These are phyloP conservation scores for Phthorimaea operculella DNA, from an alignment of 1,140 invertebrate species.

Conservation along the genomic window DNA sequence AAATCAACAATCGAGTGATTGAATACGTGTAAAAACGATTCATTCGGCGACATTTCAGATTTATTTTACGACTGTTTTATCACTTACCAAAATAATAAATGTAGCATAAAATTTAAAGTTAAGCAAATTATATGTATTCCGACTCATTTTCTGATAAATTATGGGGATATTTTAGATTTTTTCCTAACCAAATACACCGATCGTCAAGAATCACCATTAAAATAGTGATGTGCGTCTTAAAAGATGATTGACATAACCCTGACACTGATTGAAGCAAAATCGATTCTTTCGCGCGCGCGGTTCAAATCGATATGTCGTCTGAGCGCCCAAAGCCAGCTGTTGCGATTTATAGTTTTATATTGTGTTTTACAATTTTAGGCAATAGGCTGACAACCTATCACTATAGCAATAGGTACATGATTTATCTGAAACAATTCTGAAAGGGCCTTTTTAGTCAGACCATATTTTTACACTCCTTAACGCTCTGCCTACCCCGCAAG, in stretches of 20 bases:
- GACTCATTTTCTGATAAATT: conserved; percentile 19
- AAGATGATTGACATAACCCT: not conserved
- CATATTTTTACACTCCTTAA: too few species aligned
- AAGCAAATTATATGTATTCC: conserved; percentile 18
- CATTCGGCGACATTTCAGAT: not conserved
- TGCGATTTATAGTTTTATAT: too few species aligned
- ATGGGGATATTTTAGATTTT: conserved; percentile 1
- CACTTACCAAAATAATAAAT: conserved; percentile 49
- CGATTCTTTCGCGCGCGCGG: too few species aligned
- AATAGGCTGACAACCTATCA: too few species aligned
- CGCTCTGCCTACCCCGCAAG: too few species aligned
- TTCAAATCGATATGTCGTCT: too few species aligned
- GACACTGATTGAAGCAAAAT: not conserved
- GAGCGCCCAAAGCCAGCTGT: too few species aligned
- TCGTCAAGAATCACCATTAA: not conserved
- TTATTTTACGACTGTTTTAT: not conserved
- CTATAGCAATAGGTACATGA: too few species aligned
- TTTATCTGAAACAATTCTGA: too few species aligned
- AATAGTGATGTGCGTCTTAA: not conserved
- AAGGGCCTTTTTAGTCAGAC: too few species aligned
- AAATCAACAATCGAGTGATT: conserved; percentile 35
- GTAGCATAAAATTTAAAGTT: conserved; percentile 26
- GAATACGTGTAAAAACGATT: conserved; percentile 7
- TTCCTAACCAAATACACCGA: conserved; percentile 4
- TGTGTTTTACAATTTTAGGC: too few species aligned